Base-by-base conservation (phyloP, 2,888 invertebrate species). In the Drosophila robusta region DNA sequence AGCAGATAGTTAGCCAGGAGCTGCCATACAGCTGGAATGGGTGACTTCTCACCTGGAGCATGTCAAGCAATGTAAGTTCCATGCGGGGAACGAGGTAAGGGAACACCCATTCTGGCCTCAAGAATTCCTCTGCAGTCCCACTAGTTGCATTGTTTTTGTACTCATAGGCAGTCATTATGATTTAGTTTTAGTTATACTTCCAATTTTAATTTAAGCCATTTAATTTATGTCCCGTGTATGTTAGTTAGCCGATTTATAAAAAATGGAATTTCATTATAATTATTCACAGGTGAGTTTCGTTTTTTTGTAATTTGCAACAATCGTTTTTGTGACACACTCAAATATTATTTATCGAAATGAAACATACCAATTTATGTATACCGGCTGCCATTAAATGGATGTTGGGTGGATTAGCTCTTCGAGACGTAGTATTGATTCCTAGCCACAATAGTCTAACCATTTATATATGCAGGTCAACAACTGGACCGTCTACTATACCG, bases 91-190 rank as follows among this genome's bases (percentile, higher is more conserved):
- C 22, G 22, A 22, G 22, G 22, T 3, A 22, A 3, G 22, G 26
- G 38, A n/a, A n/a, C 38, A 34, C 41, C 47, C 38, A 61, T 38
- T 61, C 29, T 26, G 41, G 38, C 29, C 16, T 29, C 18, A 9
- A 61, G 45, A 45, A 39, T 55, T 45, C 57, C 46, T 55, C 56
- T 34, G 46, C 46, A 55, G 61, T 62, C 24, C 24, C 18, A 34
- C 11, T 41, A 49, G 49, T 56, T 63, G 52, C 44, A 72, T 55
- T 42, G 34, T 45, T 50, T 54, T 67, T 58, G 18, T 66, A 68
- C 60, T 68, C 70, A 70, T 70, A 71, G 67, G 46, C 84, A 82
- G 81, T 87, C 87, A 86, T 71, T 82, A 82, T 61, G 57, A 63
- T 62, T 83, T 78, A 79, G 41, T 46, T 50, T 39, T 56, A 70